Percentiles rank a stretch among this genome's conserved stretches.
phyloP scores from a whole-genome alignment of 2,113 vertebrate species.

The Megaceryle maxima region DNA sequence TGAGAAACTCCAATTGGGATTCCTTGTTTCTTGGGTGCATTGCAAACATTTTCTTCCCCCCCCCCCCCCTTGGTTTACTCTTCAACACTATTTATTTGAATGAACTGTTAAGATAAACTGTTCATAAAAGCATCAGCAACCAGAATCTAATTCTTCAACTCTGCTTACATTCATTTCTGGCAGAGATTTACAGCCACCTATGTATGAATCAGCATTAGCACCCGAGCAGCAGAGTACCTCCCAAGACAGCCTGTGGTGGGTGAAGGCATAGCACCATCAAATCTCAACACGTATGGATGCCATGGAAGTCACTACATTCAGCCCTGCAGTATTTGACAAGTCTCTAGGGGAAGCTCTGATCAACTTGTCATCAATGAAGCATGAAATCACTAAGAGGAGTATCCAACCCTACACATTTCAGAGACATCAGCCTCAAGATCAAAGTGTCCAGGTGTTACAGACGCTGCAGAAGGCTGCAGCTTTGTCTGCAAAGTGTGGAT shows the following conservation, averaged over 20 bases:
- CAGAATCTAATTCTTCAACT: background rate
- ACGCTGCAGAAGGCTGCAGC: background rate
- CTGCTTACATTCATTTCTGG: background rate
- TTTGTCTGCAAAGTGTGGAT: background rate
- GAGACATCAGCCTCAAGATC: background rate
- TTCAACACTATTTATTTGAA: background rate
- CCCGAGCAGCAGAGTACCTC: background rate
- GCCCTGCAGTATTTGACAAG: background rate
- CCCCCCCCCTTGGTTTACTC: background rate
- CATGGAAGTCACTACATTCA: background rate
- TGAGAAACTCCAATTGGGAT: no score
- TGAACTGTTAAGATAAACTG: background rate
- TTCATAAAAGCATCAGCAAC: background rate
- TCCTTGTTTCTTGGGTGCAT: no score
- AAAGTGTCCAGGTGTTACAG: background rate
- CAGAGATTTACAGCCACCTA: background rate
- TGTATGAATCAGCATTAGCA: background rate
- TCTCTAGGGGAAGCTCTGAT: background rate
- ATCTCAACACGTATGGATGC: background rate
- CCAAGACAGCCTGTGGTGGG: background rate
- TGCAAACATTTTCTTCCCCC: no score
- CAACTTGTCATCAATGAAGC: rapidly evolving
- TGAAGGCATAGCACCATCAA: background rate
- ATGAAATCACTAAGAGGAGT: background rate
- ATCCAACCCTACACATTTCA: background rate